phyloP scores from a whole-genome alignment of 2,888 invertebrate species.

The Lagria hirta region DNA sequence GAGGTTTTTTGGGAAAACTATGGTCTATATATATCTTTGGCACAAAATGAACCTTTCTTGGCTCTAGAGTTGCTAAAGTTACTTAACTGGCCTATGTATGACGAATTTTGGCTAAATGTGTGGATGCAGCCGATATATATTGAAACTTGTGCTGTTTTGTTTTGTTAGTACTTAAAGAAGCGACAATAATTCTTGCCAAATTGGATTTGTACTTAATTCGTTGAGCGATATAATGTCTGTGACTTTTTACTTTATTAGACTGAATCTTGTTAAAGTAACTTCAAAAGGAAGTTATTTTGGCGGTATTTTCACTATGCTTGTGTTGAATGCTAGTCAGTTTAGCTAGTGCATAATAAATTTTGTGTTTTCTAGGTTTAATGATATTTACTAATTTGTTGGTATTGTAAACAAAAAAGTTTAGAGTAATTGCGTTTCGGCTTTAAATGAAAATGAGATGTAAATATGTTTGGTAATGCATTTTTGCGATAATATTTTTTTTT shows the following conservation, averaged over 20 bases:
- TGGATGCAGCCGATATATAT: no score
- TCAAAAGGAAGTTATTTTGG: constrained; percentile 4
- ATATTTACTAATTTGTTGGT: constrained; percentile 25
- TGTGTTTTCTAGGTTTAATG: constrained; percentile 14
- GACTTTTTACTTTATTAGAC: constrained; percentile 24
- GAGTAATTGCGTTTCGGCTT: constrained; percentile 8
- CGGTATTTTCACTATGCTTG: constrained; percentile 30
- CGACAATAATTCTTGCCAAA: constrained; percentile 30
- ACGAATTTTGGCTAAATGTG: no score
- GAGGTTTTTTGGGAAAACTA: no score
- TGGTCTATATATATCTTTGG: no score
- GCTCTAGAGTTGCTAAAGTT: no score
- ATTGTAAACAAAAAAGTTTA: constrained; percentile 13
- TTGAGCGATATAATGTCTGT: constrained; percentile 16
- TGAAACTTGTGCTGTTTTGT: no score
- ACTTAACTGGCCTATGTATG: no score
- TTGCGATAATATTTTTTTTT: constrained; percentile 10
- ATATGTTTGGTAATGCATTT: constrained; percentile 21
- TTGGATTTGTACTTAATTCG: constrained; percentile 20
- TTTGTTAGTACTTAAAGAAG: constrained; percentile 8
- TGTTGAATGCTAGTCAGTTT: constrained; percentile 40
- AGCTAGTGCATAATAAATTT: constrained; percentile 34
- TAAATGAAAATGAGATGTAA: constrained; percentile 24
- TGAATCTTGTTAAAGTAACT: constrained; percentile 25
- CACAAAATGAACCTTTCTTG: no score